phyloP scores from a whole-genome alignment of 2,797 vertebrate species.

The Poeciliopsis infans region DNA sequence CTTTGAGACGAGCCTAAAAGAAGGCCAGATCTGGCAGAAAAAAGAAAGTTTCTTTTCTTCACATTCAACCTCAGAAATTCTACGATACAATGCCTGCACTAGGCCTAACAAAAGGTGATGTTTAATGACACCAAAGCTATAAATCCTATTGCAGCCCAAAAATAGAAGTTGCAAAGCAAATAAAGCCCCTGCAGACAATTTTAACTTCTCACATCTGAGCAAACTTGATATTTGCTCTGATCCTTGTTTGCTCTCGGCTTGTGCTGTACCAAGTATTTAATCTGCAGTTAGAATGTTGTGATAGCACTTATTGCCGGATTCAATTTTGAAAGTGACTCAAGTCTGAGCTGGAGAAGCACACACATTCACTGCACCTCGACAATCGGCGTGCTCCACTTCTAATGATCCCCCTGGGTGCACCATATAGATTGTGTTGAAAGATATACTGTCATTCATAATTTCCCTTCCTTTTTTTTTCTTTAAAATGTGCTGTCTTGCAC shows the following conservation, averaged over 20 bases:
- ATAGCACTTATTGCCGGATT: constrained; percentile 60
- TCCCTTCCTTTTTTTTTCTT: constrained; percentile 42
- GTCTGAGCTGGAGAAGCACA: constrained; percentile 63
- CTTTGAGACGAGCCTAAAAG: constrained; percentile 18
- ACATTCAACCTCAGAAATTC: constrained; percentile 31
- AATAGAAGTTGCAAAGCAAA: constrained; percentile 71
- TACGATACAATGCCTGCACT: constrained; percentile 22
- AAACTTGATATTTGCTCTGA: constrained; percentile 66
- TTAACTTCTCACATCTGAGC: constrained; percentile 59
- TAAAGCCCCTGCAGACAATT: constrained; percentile 56
- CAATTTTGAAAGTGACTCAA: constrained; percentile 69
- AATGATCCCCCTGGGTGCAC: constrained; percentile 65
- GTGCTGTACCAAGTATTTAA: constrained; percentile 58
- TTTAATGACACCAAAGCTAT: constrained; percentile 41
- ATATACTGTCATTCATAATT: constrained; percentile 66
- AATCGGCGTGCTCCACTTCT: constrained; percentile 67
- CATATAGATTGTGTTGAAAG: constrained; percentile 70
- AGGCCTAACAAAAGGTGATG: constrained; percentile 42
- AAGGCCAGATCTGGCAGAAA: constrained; percentile 40
- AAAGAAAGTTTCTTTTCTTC: constrained; percentile 30
- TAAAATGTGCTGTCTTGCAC: constrained; percentile 62
- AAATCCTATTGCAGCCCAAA: constrained; percentile 33
- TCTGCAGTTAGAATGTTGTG: constrained; percentile 65
- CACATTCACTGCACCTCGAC: constrained; percentile 55
- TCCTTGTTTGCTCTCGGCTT: constrained; percentile 48